phyloP scores from a whole-genome alignment of 2,797 vertebrate genomes.

The Enteromius paludinosus region DNA sequence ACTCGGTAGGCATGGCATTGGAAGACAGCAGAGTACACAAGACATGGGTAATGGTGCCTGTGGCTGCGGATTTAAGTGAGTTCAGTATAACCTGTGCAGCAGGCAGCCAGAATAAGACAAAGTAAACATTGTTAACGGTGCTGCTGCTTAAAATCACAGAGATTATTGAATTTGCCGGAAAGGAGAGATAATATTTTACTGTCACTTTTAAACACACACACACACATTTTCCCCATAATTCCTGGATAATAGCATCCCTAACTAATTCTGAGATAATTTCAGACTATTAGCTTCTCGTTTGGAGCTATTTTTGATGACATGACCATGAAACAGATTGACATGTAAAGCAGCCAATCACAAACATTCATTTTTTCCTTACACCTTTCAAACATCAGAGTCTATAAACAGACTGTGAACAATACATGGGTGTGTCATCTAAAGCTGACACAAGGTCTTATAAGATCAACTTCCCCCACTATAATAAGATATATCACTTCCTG shows the following conservation, averaged over 20 bases:
- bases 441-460: background rate
- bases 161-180: background rate
- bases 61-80: constrained; percentile 7
- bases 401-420: background rate
- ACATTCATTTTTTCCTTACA: background rate
- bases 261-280: background rate
- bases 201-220: background rate
- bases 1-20: background rate
- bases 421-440: background rate
- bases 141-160: background rate
- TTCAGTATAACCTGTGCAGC: constrained; percentile 10
- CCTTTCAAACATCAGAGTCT: background rate
- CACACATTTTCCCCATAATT: background rate
- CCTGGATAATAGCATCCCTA: background rate
- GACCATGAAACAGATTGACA: background rate
- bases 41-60: constrained; percentile 23
- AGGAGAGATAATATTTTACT: background rate
- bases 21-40: background rate
- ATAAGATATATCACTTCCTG: background rate
- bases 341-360: background rate
- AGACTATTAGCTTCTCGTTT: background rate
- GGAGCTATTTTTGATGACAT: background rate
- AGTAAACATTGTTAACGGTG: constrained; percentile 11
- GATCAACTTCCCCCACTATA: background rate
- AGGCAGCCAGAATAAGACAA: constrained; percentile 6